Evolutionary conservation across 2,797 vertebrate species (phyloP).

Genomic region (Eutrigla gurnardus): DNA sequence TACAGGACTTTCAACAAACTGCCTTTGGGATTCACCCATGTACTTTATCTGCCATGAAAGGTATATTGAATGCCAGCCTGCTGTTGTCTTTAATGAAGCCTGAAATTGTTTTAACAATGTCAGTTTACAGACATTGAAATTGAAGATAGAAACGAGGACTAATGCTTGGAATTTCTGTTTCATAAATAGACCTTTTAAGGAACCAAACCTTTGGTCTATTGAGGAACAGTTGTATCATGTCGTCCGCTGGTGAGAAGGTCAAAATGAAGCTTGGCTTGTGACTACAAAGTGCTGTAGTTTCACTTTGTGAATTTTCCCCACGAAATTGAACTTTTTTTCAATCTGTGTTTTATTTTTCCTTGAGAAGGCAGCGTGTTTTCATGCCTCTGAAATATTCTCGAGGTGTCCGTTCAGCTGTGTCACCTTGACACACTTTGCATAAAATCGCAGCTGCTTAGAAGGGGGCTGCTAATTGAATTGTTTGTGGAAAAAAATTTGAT

Average conservation of each 20-base stretch:
- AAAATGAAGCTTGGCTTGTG: slow-evolving; percentile 20
- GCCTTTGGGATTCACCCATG: slow-evolving; percentile 8
- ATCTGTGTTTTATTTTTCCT: slow-evolving; percentile 14
- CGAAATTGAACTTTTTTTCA: slow-evolving; percentile 23
- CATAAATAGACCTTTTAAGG: slow-evolving; percentile 40
- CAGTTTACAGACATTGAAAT: slow-evolving; percentile 39
- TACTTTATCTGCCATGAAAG: slow-evolving; percentile 24
- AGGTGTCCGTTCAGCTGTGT: slow-evolving; percentile 61
- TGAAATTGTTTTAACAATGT: slow-evolving; percentile 59
- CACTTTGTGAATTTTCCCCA: not conserved
- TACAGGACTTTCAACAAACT: not conserved
- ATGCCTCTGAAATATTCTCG: slow-evolving; percentile 55
- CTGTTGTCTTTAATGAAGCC: slow-evolving; percentile 54
- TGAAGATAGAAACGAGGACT: slow-evolving; percentile 33
- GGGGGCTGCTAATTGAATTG: slow-evolving; percentile 73
- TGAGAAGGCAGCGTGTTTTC: slow-evolving; percentile 50
- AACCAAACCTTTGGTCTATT: slow-evolving; percentile 34
- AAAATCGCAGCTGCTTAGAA: slow-evolving; percentile 63
- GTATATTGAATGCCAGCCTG: slow-evolving; percentile 29
- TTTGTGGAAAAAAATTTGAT: slow-evolving; percentile 69
- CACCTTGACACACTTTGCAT: slow-evolving; percentile 76
- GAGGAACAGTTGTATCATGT: slow-evolving; percentile 31
- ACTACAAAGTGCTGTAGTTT: slow-evolving; percentile 1
- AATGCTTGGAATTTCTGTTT: slow-evolving; percentile 22
- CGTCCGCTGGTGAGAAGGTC: slow-evolving; percentile 23